These are phyloP conservation scores for Nesoenas mayeri DNA, from an alignment of 2,113 vertebrate species.

Conservation along the genomic window DNA sequence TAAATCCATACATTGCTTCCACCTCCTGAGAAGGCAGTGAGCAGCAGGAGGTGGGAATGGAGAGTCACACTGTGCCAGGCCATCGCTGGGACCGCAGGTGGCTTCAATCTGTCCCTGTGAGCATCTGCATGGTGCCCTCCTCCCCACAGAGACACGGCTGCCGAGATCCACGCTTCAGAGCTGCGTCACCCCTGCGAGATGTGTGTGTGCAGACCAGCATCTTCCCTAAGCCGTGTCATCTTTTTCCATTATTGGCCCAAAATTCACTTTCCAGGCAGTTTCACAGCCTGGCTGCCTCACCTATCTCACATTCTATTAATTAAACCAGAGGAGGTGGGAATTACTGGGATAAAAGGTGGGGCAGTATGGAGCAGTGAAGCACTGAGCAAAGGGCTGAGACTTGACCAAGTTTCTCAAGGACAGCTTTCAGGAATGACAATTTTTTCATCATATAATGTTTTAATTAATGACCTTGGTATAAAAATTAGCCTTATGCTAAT, in stretches of 20 bases:
- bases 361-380: not conserved
- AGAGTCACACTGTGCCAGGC: not conserved
- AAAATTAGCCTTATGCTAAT: constrained; percentile 37
- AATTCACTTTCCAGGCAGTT: not conserved
- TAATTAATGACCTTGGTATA: constrained; percentile 24
- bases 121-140: not conserved
- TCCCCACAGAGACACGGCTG: not conserved
- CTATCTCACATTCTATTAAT: not conserved
- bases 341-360: not conserved
- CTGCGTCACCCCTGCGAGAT: not conserved
- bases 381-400: not conserved
- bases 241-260: not conserved
- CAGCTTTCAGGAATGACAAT: not conserved
- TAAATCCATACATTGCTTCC: not conserved
- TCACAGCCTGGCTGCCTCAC: not conserved
- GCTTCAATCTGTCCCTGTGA: not conserved
- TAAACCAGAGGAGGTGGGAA: not conserved
- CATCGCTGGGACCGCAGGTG: rapidly evolving
- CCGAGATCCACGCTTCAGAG: not conserved
- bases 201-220: not conserved
- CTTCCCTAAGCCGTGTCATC: not conserved
- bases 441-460: constrained; percentile 17
- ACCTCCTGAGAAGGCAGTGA: not conserved
- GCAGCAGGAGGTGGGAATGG: not conserved
- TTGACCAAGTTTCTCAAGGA: not conserved